Evolutionary conservation across 2,888 invertebrate genomes (phyloP), one percentile per base, ranked within the genome.

Genomic region (Cephus spinipes): DNA sequence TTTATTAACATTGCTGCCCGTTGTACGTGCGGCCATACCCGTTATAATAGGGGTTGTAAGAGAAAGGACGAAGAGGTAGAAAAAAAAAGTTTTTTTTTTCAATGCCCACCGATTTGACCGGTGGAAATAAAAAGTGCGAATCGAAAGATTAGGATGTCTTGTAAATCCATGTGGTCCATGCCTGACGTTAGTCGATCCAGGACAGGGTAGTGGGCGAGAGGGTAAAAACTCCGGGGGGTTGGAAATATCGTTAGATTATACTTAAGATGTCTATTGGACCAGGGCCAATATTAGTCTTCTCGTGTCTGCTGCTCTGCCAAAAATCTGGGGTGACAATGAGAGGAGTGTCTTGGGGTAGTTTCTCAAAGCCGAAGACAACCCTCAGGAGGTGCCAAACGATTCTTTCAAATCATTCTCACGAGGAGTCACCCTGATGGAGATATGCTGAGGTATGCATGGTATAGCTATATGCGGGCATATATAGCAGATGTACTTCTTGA

Each of bases 201-300:
- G 40, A 40, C 15, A 40, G 40, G 40, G 40, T 40, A 6, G 40
- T 6, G 15, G 12, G 15, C 6, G 15, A 15, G 15, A 40, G 15
- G 69, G 6, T 30, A 4, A 69, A 32, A 11, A 69, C 4, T 32
- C 11, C 1, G 9, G 69, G 85, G 69, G 86, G 83, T 86, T 85
- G 82, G 85, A 85, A 85, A 86, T 86, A 87, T 84, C 87, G 88
- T 89, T 86, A 85, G 86, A 88, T 88, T 88, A 87, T 87, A 86
- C 87, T 86, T 85, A 85, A 89, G 86, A 89, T 87, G 87, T 87
- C 86, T 86, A 87, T 88, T 89, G 89, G 89, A 85, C 76, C 71
- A 34, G 75, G 75, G 87, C 89, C 89, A 89, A 88, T 86, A 80
- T 87, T 86, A 77, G 82, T 80, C 71, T 82, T 79, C 76, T 79